Evolutionary conservation across 2,888 invertebrate species (phyloP).

Genomic region (Deilephila elpenor): DNA sequence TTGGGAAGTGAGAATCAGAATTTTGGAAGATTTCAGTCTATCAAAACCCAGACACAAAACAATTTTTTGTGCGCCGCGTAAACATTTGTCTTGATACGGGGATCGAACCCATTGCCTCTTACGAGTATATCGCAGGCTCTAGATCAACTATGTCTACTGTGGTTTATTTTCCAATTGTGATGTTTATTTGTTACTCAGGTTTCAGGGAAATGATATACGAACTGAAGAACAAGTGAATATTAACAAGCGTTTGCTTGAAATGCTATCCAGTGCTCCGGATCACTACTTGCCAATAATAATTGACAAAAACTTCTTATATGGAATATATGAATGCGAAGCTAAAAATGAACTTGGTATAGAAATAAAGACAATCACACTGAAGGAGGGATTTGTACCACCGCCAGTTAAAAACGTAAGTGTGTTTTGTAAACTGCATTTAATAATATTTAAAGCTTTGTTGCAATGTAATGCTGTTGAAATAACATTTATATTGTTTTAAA

Average conservation of each 20-base stretch:
- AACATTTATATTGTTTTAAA: neutral
- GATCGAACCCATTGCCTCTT: no score
- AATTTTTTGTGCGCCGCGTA: no score
- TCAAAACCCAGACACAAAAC: no score
- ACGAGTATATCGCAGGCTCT: no score
- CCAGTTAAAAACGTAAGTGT: constrained; percentile 60
- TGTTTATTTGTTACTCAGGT: constrained; percentile 41
- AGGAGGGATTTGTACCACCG: constrained; percentile 62
- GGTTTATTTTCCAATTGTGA: neutral
- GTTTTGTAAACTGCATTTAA: neutral
- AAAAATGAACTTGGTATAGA: constrained; percentile 59
- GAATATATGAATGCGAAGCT: constrained; percentile 64
- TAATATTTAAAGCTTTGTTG: constrained; percentile 27
- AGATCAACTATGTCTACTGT: no score
- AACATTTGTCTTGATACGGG: no score
- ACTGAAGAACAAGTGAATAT: constrained; percentile 50
- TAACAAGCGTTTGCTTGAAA: constrained; percentile 49
- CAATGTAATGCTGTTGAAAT: neutral
- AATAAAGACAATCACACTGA: constrained; percentile 57
- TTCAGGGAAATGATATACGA: constrained; percentile 49
- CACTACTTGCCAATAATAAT: constrained; percentile 48
- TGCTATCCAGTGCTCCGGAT: constrained; percentile 41
- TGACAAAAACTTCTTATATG: constrained; percentile 57
- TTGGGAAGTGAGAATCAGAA: neutral
- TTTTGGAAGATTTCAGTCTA: no score